Conservation (phyloP, 2,888 invertebrate species). For the Agrilus biguttatus region DNA sequence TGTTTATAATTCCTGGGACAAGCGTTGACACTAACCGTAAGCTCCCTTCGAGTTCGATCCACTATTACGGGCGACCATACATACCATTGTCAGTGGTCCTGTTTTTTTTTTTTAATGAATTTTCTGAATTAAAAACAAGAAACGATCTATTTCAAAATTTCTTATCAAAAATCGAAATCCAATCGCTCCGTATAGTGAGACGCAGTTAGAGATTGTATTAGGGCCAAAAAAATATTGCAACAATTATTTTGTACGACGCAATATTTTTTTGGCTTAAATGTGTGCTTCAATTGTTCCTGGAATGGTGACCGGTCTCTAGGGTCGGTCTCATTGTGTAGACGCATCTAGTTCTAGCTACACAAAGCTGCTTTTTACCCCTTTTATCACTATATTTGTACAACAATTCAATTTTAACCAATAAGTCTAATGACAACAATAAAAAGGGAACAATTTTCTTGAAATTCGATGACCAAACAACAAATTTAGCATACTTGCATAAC, state of each 20-base stretch:
- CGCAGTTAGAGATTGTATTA: conserved; percentile 20
- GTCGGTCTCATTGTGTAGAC: conserved; percentile 28
- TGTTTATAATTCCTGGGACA: conserved; percentile 57
- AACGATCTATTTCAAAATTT: no score
- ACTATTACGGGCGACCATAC: conserved; percentile 28
- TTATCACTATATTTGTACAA: no score
- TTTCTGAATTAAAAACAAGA: no score
- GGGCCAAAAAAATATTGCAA: conserved; percentile 22
- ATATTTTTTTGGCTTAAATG: conserved; percentile 22
- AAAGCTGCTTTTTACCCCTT: no score
- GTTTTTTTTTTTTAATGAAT: no score
- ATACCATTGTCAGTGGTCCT: background rate
- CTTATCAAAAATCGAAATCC: no score
- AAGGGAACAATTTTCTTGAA: no score
- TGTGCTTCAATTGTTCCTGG: conserved; percentile 37
- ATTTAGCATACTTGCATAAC: no score
- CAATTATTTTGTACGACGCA: conserved; percentile 4
- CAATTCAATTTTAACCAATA: no score
- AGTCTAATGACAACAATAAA: no score
- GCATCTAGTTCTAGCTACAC: conserved; percentile 15
- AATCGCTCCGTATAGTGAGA: no score
- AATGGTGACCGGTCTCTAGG: conserved; percentile 28
- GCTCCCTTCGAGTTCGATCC: conserved; percentile 23
- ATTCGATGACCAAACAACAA: no score
- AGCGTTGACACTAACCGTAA: conserved; percentile 49